phyloP scores from a whole-genome alignment of 1,140 invertebrate species.

The Pseudomyrmex cubaensis region DNA sequence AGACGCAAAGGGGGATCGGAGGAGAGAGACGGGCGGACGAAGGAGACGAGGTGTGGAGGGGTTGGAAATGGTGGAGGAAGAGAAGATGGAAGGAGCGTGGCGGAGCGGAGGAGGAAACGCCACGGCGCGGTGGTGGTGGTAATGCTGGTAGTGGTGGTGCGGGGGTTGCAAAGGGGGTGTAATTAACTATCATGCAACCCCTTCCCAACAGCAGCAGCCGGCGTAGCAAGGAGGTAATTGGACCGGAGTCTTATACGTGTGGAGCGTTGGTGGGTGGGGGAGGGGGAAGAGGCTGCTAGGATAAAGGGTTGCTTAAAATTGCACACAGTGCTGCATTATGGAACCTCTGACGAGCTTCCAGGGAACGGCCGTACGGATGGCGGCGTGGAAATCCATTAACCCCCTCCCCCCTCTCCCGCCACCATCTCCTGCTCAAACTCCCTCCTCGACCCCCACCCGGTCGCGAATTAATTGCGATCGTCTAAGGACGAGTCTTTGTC shows the following conservation, averaged over 20 bases:
- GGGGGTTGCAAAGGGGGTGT: slow-evolving; percentile 79
- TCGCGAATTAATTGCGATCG: slow-evolving; percentile 83
- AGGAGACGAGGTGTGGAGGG: slow-evolving; percentile 43
- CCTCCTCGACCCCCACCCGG: slow-evolving; percentile 70
- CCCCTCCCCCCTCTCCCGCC: slow-evolving; percentile 54
- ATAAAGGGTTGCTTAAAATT: slow-evolving; percentile 85
- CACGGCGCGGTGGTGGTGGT: slow-evolving; percentile 65
- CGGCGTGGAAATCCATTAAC: slow-evolving; percentile 83
- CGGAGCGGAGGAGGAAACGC: slow-evolving; percentile 69
- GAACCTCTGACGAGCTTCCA: slow-evolving; percentile 82
- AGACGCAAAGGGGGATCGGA: slow-evolving; percentile 61
- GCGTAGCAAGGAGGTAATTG: slow-evolving; percentile 85
- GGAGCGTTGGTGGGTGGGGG: slow-evolving; percentile 69
- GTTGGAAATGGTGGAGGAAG: slow-evolving; percentile 66
- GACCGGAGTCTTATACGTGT: slow-evolving; percentile 84
- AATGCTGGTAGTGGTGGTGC: slow-evolving; percentile 68
- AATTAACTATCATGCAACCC: slow-evolving; percentile 85
- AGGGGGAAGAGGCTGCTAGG: slow-evolving; percentile 76
- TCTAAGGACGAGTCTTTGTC: slow-evolving; percentile 81
- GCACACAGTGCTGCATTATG: slow-evolving; percentile 84
- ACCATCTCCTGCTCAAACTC: slow-evolving; percentile 21
- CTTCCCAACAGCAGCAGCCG: slow-evolving; percentile 81
- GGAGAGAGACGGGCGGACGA: slow-evolving; percentile 36
- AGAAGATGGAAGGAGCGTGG: slow-evolving; percentile 66
- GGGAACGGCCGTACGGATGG: slow-evolving; percentile 80